A percentile compares a stretch with the other conserved stretches of the same genome.
Conservation (phyloP, 1,140 invertebrate genomes). For the Colletes gigas region DNA sequence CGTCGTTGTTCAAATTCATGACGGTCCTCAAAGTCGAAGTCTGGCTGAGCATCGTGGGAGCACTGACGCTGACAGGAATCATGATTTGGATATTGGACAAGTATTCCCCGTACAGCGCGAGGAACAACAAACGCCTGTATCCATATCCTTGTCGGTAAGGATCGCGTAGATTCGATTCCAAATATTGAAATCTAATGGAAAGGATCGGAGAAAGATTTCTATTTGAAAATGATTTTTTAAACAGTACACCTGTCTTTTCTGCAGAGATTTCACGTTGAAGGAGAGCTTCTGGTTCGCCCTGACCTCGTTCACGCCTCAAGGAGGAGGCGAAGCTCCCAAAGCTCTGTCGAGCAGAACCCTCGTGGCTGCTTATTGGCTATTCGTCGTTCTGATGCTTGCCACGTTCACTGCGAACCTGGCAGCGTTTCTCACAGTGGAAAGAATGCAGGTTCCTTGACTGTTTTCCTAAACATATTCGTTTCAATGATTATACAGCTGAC, state of each 20-base stretch:
- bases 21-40: conserved; percentile 93
- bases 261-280: conserved; percentile 91
- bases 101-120: conserved; percentile 93
- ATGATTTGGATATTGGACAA: conserved; percentile 95
- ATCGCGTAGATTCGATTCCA: background rate
- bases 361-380: conserved; percentile 96
- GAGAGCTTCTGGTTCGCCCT: conserved; percentile 97
- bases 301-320: conserved; percentile 95
- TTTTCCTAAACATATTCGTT: no score
- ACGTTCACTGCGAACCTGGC: conserved; percentile 98
- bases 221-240: background rate
- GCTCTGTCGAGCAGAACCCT: conserved; percentile 91
- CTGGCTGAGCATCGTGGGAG: conserved; percentile 93
- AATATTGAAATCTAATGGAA: no score
- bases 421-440: conserved; percentile 97
- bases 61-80: conserved; percentile 90
- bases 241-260: conserved; percentile 37
- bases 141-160: conserved; percentile 89
- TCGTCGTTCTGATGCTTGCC: conserved; percentile 95
- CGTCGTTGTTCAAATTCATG: conserved; percentile 96
- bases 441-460: conserved; percentile 88
- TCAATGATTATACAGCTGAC: no score
- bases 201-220: background rate
- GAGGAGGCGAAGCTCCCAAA: conserved; percentile 93
- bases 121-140: conserved; percentile 91